Evolutionary conservation across 2,888 invertebrate species (phyloP).

Genomic region (Synergus japonicus): DNA sequence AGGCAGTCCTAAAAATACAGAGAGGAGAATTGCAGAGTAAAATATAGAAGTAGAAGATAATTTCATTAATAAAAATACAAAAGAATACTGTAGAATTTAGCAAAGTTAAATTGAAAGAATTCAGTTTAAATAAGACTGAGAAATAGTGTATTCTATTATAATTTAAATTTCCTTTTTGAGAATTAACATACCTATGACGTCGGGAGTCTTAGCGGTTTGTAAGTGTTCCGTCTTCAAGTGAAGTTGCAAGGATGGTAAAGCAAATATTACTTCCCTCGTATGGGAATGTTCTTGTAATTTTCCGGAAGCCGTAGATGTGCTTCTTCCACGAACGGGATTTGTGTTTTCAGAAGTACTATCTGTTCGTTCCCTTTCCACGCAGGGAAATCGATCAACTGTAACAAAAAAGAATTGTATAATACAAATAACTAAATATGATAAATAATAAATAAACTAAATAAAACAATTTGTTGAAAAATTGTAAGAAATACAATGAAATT

Average conservation of each 20-base stretch:
- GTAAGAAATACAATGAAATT: background rate
- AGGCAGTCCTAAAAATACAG: conserved; percentile 74
- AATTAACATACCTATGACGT: conserved; percentile 79
- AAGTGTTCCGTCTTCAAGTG: conserved; percentile 95
- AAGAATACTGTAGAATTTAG: too few species aligned
- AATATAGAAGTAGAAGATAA: conserved; percentile 39
- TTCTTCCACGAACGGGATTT: conserved; percentile 77
- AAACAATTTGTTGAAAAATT: background rate
- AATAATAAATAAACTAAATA: conserved; percentile 3
- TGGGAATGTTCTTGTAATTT: conserved; percentile 89
- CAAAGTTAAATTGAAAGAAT: background rate
- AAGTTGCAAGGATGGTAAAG: conserved; percentile 93
- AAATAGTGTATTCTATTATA: too few species aligned
- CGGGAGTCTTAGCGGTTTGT: conserved; percentile 87
- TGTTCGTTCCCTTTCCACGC: conserved; percentile 86
- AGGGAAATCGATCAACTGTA: conserved; percentile 95
- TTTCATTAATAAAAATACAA: background rate
- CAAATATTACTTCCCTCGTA: conserved; percentile 97
- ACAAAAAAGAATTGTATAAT: conserved; percentile 52
- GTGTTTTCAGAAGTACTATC: conserved; percentile 78
- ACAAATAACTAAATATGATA: conserved; percentile 7
- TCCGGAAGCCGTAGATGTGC: conserved; percentile 77
- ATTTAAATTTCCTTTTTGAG: background rate
- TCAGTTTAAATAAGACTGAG: background rate
- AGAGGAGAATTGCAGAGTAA: conserved; percentile 59